Evolutionary conservation across 2,888 invertebrate species (phyloP), one percentile per base, ranked within the genome.

Genomic region (Lasioglossum calceatum): DNA sequence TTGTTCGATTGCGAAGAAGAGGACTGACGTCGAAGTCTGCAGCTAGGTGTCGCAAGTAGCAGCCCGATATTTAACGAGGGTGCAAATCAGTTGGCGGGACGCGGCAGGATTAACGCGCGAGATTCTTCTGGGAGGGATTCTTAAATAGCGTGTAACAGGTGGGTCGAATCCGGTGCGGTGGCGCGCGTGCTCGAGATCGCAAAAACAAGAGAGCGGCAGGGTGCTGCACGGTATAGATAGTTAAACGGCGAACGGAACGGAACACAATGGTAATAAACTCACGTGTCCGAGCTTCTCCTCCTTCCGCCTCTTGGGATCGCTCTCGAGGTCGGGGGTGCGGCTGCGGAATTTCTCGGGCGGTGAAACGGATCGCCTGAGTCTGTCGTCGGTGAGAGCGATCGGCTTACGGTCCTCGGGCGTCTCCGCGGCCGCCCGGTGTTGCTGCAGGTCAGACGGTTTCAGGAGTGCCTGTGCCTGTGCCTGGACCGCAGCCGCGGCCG

Each of bases 281-380:
- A 98, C 98, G 96, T 98, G 98, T 93, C 97, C 97, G 95, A 97
- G 96, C 96, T 98, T 98, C 95, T 98, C 98, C 96, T 98, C 98
- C 96, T 98, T 98, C 95, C 98, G 96, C 91, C 97, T 97, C 95
- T 98, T 98, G 81, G 96, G 96, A 93, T 98, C 97, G 89, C 97
- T 96, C 94, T 98, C 98, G 54, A 97, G 96, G 94, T 97, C 97
- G 89, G 97, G 96, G 77, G 98, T 98, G 90, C 98, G 97, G 85
- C 98, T 96, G 82, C 98, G 96, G 96, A 98, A 98, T 95, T 98
- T 98, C 93, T 98, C 98, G 90, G 97, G 97, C 7, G 98, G 98
- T 58, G 98, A 98, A 92, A 98, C 97, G 81, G 98, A 98, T 93
- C 97, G 94, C 93, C 95, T 93, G 90, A 96, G 96, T 95, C 96